Percentiles rank a stretch among this genome's conserved stretches.
Evolutionary conservation across 2,797 vertebrate genomes (phyloP).

Genomic region (Chlorospingus semifuscus): DNA sequence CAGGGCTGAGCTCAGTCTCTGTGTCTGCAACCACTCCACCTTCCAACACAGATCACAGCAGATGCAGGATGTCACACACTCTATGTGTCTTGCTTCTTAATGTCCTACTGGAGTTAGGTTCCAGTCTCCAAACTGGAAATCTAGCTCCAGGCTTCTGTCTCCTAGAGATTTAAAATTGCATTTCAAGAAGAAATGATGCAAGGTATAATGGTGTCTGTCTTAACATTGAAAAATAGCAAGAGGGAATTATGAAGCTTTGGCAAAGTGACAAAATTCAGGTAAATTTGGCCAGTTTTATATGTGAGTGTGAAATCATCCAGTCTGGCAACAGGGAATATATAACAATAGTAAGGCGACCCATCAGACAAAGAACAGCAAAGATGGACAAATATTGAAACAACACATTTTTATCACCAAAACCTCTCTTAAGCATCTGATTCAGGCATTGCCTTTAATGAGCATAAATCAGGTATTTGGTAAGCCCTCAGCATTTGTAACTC

Average conservation of each 20-base stretch:
- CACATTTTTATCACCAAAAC: not conserved
- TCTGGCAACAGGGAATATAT: not conserved
- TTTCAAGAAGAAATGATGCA: not conserved
- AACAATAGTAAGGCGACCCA: not conserved
- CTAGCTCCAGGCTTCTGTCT: not conserved
- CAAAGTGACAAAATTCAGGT: not conserved
- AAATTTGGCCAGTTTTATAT: not conserved
- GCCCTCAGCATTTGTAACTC: not conserved
- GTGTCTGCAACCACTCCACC: not conserved
- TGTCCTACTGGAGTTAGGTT: not conserved
- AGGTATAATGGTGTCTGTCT: not conserved
- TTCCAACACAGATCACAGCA: not conserved
- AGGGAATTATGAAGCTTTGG: not conserved
- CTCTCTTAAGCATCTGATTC: not conserved
- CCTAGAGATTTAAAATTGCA: not conserved
- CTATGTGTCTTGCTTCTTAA: not conserved
- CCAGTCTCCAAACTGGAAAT: not conserved
- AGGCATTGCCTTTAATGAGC: not conserved
- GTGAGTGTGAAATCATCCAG: not conserved
- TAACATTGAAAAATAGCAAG: not conserved
- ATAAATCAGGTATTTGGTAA: not conserved
- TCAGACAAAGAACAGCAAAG: not conserved
- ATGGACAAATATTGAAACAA: not conserved
- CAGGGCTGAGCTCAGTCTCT: not conserved
- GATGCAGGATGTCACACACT: not conserved